Base-by-base conservation (phyloP, 1,140 invertebrate species). In the Drosophila nebulosa region DNA sequence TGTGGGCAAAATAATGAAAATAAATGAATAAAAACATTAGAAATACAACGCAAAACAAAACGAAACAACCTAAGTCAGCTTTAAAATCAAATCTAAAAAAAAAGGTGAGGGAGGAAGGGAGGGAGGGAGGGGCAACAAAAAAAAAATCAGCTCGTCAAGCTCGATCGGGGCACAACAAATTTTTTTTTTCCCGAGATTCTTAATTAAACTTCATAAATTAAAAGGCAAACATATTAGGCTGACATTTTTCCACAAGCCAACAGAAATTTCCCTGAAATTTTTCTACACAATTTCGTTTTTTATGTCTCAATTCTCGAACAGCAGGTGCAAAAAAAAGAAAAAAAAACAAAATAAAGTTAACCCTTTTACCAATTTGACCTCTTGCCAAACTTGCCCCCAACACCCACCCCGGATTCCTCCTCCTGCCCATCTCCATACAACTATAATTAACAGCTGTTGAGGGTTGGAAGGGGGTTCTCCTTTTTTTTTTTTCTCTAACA, bases 371-470 rank as follows among this genome's bases (percentile, higher is more conserved):
- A 73, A 84, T 79, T 84, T 79, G 80, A 75, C 71, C 69, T 83
- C 77, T 76, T 67, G 73, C 64, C 59, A 70, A 65, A 69, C 64
- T 6, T 30, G 32, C 39, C 35, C 39, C 46, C 51, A 74, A 65
- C 69, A 7, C 30, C 30, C 30, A 10, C 30, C 30, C 27, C 62
- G n/a, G n/a, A n/a, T n/a, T n/a, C n/a, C n/a, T n/a, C n/a, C n/a
- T n/a, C n/a, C n/a, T n/a, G n/a, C n/a, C n/a, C n/a, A n/a, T 55
- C 32, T 2, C 10, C 50, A 53, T 46, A 14, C 14, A 67, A 78
- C 83, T 86, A 88, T 86, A 86, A 86, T 86, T 88, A 86, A 86
- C 83, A 86, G 83, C 83, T 88, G 83, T 88, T 75, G 84, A 56
- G 9, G 30, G 30, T 32, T 51, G 55, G n/a, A n/a, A n/a, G 32